phyloP scores from a whole-genome alignment of 2,113 vertebrate species.

The Poeciliopsis turrubarensis region DNA sequence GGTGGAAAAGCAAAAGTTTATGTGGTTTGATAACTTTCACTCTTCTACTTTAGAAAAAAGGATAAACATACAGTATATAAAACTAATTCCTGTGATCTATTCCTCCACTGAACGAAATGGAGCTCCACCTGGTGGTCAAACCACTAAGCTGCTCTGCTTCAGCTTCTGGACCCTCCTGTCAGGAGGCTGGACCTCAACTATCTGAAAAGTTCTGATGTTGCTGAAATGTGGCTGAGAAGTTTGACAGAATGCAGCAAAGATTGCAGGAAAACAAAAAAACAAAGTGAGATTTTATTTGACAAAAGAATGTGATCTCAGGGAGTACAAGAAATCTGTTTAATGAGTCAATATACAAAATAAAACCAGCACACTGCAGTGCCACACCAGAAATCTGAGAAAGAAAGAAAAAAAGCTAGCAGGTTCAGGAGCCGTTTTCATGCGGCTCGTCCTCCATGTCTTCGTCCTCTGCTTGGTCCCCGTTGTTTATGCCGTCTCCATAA shows the following conservation, averaged over 20 bases:
- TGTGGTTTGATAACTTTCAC: too few species aligned
- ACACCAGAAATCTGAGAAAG: constrained; percentile 9
- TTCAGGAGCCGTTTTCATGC: constrained; percentile 84
- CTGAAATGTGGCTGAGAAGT: not conserved
- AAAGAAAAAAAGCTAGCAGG: not conserved
- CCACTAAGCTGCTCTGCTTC: not conserved
- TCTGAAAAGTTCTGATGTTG: not conserved
- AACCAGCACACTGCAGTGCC: not conserved
- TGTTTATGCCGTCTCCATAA: constrained; percentile 41
- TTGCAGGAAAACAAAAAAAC: not conserved
- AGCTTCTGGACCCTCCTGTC: not conserved
- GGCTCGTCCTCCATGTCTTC: constrained; percentile 86
- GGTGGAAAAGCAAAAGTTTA: too few species aligned
- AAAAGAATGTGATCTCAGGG: not conserved
- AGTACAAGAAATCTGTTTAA: constrained; percentile 50
- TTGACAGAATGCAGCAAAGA: not conserved
- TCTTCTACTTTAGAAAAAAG: not conserved
- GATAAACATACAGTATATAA: too few species aligned
- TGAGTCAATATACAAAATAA: constrained; percentile 41
- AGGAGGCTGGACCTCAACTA: not conserved
- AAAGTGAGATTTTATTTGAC: not conserved
- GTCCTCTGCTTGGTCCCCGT: constrained; percentile 35
- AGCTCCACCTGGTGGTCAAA: too few species aligned
- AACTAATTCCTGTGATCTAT: not conserved
- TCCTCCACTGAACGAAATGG: not conserved